These are phyloP conservation scores for Xenopus borealis DNA, from an alignment of 2,113 vertebrate species.

Conservation along the genomic window DNA sequence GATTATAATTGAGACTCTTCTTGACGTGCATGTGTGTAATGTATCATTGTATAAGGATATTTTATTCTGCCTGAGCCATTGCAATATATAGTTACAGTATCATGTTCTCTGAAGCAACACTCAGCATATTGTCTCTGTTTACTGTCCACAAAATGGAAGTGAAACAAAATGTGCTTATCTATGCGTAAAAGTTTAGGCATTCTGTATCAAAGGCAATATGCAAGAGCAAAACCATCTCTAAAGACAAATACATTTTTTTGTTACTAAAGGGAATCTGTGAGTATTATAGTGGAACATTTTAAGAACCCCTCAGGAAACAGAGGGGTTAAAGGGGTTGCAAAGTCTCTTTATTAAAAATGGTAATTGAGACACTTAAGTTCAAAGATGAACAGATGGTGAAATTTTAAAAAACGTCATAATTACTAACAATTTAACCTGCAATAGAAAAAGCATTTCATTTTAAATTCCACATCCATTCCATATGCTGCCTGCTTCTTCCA, in stretches of 20 bases:
- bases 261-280: slow-evolving; percentile 1
- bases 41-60: too few relatives aligned
- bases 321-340: slow-evolving; percentile 26
- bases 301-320: slow-evolving; percentile 12
- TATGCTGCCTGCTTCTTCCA: slow-evolving; percentile 12
- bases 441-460: slow-evolving; percentile 8
- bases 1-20: too few relatives aligned
- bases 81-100: neutral
- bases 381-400: slow-evolving; percentile 32
- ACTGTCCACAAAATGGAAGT: neutral
- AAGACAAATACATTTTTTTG: slow-evolving; percentile 1
- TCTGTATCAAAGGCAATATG: neutral
- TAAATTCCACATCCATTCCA: slow-evolving; percentile 30
- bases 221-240: neutral
- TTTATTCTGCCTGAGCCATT: too few relatives aligned
- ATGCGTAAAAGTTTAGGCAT: neutral
- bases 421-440: slow-evolving; percentile 38
- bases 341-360: slow-evolving; percentile 34
- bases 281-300: neutral
- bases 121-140: neutral
- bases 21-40: too few relatives aligned
- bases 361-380: slow-evolving; percentile 32
- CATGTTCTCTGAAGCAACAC: neutral
- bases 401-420: slow-evolving; percentile 32
- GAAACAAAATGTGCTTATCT: slow-evolving; percentile 3